These are phyloP conservation scores for Ianthella basta DNA, from an alignment of 37 sponge, comb jelly and placozoan species.

Conservation along the genomic window DNA sequence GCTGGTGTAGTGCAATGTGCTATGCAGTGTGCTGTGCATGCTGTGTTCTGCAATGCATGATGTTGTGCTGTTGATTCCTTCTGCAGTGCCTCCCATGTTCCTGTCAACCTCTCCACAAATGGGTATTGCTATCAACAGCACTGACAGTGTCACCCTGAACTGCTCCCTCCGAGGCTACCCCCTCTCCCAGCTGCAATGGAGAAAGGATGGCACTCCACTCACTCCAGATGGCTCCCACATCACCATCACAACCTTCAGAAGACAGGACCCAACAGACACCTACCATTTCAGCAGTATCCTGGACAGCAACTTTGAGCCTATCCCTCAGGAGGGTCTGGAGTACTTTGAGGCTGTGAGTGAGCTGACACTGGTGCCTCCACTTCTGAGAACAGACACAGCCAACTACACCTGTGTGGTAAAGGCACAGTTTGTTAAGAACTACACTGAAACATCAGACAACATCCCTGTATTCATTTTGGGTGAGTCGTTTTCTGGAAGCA, in stretches of 20 bases:
- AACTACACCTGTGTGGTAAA: constrained; percentile 63
- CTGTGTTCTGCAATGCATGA: no score
- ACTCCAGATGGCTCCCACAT: neutral
- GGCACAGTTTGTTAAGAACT: constrained; percentile 17
- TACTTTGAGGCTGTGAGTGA: constrained; percentile 43
- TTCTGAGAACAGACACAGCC: constrained; percentile 64
- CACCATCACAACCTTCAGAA: neutral
- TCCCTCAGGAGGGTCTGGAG: neutral
- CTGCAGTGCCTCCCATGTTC: constrained; percentile 58
- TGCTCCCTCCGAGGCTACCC: constrained; percentile 1
- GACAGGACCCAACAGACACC: neutral
- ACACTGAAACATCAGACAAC: neutral
- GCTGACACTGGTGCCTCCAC: constrained; percentile 28
- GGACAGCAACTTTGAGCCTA: neutral
- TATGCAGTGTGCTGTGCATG: no score
- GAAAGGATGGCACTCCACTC: neutral
- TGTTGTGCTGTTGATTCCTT: no score
- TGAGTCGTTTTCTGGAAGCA: no score
- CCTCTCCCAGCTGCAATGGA: neutral
- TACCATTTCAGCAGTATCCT: neutral
- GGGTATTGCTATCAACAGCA: neutral
- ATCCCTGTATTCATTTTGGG: constrained; percentile 51
- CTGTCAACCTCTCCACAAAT: constrained; percentile 15
- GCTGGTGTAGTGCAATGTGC: no score
- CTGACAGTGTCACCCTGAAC: neutral